A percentile compares a stretch with the other conserved stretches of the same genome.
Evolutionary conservation across 2,888 invertebrate species (phyloP).

Genomic region (Caenorhabditis afra): DNA sequence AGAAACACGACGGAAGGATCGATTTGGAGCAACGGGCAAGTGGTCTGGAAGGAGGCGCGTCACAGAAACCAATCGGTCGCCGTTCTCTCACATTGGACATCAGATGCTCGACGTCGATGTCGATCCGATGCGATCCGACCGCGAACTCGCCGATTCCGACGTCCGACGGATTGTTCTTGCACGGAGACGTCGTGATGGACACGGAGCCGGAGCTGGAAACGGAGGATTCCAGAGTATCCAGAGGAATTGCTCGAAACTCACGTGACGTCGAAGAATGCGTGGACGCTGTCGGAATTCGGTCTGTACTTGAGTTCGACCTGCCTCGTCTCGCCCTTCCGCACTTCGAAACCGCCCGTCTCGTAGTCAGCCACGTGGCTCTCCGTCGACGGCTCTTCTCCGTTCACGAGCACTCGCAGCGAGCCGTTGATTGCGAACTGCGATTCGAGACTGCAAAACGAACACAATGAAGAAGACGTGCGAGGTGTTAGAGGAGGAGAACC

Average conservation of each 20-base stretch:
- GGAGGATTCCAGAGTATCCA: background rate
- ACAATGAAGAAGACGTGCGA: too few relatives aligned
- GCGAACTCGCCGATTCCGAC: constrained; percentile 3
- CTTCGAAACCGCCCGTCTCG: constrained; percentile 22
- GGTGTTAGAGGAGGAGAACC: constrained; percentile 3
- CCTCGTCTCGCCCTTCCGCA: constrained; percentile 12
- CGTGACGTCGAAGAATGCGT: constrained; percentile 34
- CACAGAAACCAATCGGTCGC: background rate
- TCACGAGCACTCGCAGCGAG: constrained; percentile 28
- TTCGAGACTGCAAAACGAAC: constrained; percentile 19
- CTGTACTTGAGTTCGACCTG: constrained; percentile 32
- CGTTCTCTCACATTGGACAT: constrained; percentile 34
- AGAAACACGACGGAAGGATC: constrained; percentile 25
- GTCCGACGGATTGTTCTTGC: constrained; percentile 18
- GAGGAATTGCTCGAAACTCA: constrained; percentile 21
- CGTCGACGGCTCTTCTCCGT: constrained; percentile 19
- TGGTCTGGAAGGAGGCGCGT: constrained; percentile 41
- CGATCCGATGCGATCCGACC: constrained; percentile 21
- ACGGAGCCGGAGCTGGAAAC: constrained; percentile 32
- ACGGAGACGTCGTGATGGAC: constrained; percentile 15
- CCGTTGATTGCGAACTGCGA: constrained; percentile 30
- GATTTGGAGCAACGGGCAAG: constrained; percentile 39
- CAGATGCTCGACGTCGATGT: constrained; percentile 34
- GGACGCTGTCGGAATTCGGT: constrained; percentile 13
- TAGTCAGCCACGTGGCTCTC: constrained; percentile 35